Percentiles rank a stretch among this genome's conserved stretches.
These are phyloP conservation scores for Trichopoda pennipes DNA, from an alignment of 2,888 invertebrate species.

Conservation along the genomic window DNA sequence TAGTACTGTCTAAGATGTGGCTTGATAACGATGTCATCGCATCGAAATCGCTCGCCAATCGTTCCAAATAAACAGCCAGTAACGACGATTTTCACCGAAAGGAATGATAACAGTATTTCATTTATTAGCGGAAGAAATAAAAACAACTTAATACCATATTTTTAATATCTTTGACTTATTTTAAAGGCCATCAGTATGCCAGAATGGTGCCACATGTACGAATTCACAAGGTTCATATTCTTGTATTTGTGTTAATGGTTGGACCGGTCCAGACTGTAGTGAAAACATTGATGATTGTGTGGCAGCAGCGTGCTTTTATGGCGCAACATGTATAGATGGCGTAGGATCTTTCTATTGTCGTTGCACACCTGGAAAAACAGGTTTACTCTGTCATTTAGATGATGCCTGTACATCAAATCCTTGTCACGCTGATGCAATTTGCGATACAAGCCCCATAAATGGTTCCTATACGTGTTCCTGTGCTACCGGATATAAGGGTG, in stretches of 20 bases:
- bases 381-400: slow-evolving; percentile 96
- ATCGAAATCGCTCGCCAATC: too few species aligned
- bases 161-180: slow-evolving; percentile 23
- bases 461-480: slow-evolving; percentile 97
- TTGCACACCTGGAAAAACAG: slow-evolving; percentile 97
- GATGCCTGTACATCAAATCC: slow-evolving; percentile 98
- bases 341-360: slow-evolving; percentile 97
- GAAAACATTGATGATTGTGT: slow-evolving; percentile 98
- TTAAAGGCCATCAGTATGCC: slow-evolving; percentile 89
- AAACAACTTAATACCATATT: not conserved
- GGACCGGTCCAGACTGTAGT: slow-evolving; percentile 96
- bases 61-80: too few species aligned
- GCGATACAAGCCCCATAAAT: slow-evolving; percentile 97
- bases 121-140: too few species aligned
- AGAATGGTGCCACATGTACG: slow-evolving; percentile 97
- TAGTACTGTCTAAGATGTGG: too few species aligned
- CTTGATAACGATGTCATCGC: too few species aligned
- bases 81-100: too few species aligned
- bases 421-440: slow-evolving; percentile 96
- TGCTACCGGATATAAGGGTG: slow-evolving; percentile 94
- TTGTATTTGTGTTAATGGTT: slow-evolving; percentile 98
- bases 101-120: too few species aligned
- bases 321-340: slow-evolving; percentile 97
- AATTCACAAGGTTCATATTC: slow-evolving; percentile 95
- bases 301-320: slow-evolving; percentile 95